These are phyloP conservation scores for Pseudolycoriella hygida DNA, from an alignment of 2,888 invertebrate species.

Conservation along the genomic window DNA sequence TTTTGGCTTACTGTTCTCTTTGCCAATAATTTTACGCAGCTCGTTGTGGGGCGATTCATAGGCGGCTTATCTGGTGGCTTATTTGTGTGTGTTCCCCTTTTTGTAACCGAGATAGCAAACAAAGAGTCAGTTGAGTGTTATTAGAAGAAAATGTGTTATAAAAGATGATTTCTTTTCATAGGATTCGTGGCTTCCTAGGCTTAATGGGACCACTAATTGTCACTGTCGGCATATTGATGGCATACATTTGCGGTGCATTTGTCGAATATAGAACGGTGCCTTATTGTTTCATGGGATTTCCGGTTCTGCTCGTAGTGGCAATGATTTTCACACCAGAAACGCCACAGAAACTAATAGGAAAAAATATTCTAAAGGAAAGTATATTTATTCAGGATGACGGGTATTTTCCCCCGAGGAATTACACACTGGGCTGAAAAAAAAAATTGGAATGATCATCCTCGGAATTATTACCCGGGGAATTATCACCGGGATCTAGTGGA, in stretches of 20 bases:
- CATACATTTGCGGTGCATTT: slow-evolving; percentile 5
- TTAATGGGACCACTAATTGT: slow-evolving; percentile 4
- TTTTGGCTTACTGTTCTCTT: too few relatives aligned
- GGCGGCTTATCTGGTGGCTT: slow-evolving; percentile 12
- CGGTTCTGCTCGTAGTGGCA: slow-evolving; percentile 3
- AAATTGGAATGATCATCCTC: too few relatives aligned
- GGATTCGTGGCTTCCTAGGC: slow-evolving; percentile 7
- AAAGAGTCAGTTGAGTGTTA: slow-evolving; percentile 16
- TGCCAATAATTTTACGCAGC: too few relatives aligned
- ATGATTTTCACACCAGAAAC: slow-evolving; percentile 8
- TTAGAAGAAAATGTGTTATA: too few relatives aligned
- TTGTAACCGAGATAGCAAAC: slow-evolving; percentile 25
- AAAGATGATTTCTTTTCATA: background rate
- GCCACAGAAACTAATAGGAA: slow-evolving; percentile 6
- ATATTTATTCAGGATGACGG: too few relatives aligned
- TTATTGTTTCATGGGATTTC: slow-evolving; percentile 5
- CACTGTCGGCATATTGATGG: slow-evolving; percentile 6
- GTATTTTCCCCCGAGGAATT: too few relatives aligned
- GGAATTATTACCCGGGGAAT: too few relatives aligned
- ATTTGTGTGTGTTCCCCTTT: slow-evolving; percentile 23
- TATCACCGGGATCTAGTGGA: too few relatives aligned
- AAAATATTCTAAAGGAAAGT: slow-evolving; percentile 1
- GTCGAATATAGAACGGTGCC: slow-evolving; percentile 5
- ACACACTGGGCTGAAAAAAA: too few relatives aligned
- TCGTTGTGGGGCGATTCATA: too few relatives aligned